Base-by-base conservation (phyloP, 2,888 invertebrate species). In the Azorinus chamasolen region DNA sequence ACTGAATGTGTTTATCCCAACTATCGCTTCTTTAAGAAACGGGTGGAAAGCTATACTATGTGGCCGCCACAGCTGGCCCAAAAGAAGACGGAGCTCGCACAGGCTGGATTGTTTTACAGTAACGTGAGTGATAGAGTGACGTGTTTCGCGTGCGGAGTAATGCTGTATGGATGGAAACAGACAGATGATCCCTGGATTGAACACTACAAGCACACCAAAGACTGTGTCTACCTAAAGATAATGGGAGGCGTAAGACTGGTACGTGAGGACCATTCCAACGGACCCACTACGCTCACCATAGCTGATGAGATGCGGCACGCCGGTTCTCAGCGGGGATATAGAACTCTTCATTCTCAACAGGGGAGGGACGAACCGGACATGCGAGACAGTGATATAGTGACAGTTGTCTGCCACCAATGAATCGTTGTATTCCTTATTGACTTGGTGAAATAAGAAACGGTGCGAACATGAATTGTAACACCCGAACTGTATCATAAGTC, bases 111-210 rank as follows among this genome's bases (percentile, higher is more conserved):
- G 27, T 51, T 24, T 51, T 51, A 51, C 51, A 24, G 16, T 8
- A 51, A 51, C 24, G 27, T n/a, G 6, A 16, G 14, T 16, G 51
- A 51, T 22, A 24, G 18, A 59, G 59, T 59, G 25, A 45, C 24
- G 10, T 59, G 46, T 59, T 59, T 59, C 24, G 45, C 24, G 8
- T 46, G 59, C 22, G 59, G 45, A 18, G 24, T 59, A n/a, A 39
- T 5, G 18, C 45, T 59, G 10, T 20, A 24, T 18, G 46, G 27
- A n/a, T 59, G 46, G 59, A n/a, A 18, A 25, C 25, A 8, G n/a
- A 22, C 12, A 24, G 59, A 59, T 45, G 18, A 45, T 18, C 59
- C 59, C 20, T 46, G 45, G 59, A 16, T 46, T 10, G 46, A 59
- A 46, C 59, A 59, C 20, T 32, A 48, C 25, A 59, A 59, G 27